Conservation (phyloP, 1,140 invertebrate species). For the Panagrolaimus sp. region DNA sequence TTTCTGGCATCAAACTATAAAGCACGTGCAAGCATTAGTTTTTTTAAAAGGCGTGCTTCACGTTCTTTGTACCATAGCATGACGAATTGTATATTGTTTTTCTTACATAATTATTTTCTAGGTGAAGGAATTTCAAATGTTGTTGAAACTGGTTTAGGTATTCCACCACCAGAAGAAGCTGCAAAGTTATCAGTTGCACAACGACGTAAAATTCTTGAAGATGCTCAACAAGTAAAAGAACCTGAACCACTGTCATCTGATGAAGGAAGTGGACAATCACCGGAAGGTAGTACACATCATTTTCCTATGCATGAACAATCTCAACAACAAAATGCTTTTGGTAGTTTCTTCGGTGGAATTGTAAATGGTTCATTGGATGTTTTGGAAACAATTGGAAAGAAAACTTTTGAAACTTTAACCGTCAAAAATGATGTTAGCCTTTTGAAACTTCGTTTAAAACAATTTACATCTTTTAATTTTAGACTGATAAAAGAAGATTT, state of each 20-base stretch:
- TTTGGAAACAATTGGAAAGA: conserved; percentile 44
- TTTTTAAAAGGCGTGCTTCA: too few species aligned
- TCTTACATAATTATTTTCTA: background rate
- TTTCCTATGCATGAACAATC: background rate
- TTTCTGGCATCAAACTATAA: too few species aligned
- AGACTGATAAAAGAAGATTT: conserved; percentile 3
- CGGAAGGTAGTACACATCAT: conserved; percentile 10
- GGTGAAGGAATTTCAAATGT: conserved; percentile 43
- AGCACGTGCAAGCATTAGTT: too few species aligned
- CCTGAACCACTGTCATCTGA: conserved; percentile 38
- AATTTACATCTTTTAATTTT: too few species aligned
- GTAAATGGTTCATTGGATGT: conserved; percentile 43
- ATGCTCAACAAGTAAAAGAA: conserved; percentile 37
- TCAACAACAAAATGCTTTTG: conserved; percentile 17
- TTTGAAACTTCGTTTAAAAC: background rate
- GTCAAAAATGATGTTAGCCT: conserved; percentile 31
- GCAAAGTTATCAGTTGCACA: conserved; percentile 33
- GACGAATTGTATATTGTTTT: too few species aligned
- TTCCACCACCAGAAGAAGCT: conserved; percentile 42
- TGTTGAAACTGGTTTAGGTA: conserved; percentile 43
- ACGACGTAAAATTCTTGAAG: conserved; percentile 33
- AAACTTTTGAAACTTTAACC: conserved; percentile 51
- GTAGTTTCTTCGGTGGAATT: conserved; percentile 26
- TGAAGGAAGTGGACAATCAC: conserved; percentile 16
- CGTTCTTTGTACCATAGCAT: too few species aligned